Evolutionary conservation across 2,113 vertebrate species (phyloP).

Genomic region (Polypterus bichir): DNA sequence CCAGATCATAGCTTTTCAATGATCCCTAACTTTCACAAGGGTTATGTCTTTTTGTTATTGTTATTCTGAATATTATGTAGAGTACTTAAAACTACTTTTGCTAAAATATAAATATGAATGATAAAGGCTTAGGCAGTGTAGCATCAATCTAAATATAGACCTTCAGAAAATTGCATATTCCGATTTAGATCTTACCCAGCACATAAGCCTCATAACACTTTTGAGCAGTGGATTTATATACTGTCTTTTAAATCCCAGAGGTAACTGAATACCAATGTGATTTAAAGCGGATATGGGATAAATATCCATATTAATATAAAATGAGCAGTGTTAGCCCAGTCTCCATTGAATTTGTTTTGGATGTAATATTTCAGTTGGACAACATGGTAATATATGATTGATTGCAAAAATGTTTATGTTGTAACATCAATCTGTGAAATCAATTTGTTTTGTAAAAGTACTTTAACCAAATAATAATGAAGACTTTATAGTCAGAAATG

Average conservation of each 20-base stretch:
- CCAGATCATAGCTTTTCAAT: too few species aligned
- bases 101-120: background rate
- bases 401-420: background rate
- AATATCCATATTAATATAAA: constrained; percentile 7
- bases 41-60: too few species aligned
- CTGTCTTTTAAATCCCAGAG: constrained; percentile 5
- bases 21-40: too few species aligned
- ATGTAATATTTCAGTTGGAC: background rate
- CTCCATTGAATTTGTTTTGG: background rate
- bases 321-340: constrained; percentile 1
- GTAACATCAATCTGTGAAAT: too few species aligned
- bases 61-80: background rate
- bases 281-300: constrained; percentile 6
- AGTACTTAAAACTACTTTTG: background rate
- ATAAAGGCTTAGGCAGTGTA: background rate
- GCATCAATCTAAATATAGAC: constrained; percentile 4
- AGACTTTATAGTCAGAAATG: too few species aligned
- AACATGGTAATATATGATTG: background rate
- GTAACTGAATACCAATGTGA: constrained; percentile 7
- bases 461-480: too few species aligned
- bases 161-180: constrained; percentile 1
- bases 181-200: constrained; percentile 5
- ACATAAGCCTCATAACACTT: constrained; percentile 1
- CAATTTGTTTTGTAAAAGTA: too few species aligned
- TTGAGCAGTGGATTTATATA: constrained; percentile 6